phyloP scores from a whole-genome alignment of 2,888 invertebrate genomes.

The Mimachlamys varia region DNA sequence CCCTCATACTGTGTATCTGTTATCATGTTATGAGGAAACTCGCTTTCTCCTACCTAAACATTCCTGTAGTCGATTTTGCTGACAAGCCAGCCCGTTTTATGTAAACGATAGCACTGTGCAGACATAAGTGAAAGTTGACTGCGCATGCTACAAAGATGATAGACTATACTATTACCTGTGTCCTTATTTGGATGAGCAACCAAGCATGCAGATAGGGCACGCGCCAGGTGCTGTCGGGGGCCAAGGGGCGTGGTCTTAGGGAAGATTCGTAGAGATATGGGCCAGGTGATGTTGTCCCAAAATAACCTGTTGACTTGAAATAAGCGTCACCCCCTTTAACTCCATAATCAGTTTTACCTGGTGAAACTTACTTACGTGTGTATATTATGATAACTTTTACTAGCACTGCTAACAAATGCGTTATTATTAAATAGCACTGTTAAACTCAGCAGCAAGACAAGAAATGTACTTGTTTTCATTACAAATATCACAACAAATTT shows the following conservation, averaged over 20 bases:
- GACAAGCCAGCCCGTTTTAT: neutral
- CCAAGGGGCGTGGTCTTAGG: neutral
- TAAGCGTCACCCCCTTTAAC: conserved; percentile 25
- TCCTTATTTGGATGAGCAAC: conserved; percentile 21
- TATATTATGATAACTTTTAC: no score
- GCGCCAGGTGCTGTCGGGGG: conserved; percentile 28
- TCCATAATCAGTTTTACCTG: neutral
- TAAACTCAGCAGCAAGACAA: no score
- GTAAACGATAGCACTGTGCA: neutral
- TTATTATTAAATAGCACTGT: no score
- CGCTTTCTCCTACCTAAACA: neutral
- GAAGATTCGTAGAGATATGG: neutral
- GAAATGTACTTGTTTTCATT: no score
- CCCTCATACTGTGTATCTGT: neutral
- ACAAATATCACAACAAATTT: no score
- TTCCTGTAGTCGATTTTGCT: neutral
- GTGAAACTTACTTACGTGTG: neutral
- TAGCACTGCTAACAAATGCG: no score
- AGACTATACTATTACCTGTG: neutral
- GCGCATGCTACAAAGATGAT: neutral
- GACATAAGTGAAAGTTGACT: neutral
- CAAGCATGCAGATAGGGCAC: conserved; percentile 18
- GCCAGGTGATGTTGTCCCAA: neutral
- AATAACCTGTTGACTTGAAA: neutral
- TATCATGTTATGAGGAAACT: neutral